Evolutionary conservation across 2,113 vertebrate genomes (phyloP), one percentile per base, ranked within the genome.

Genomic region (Poecilia latipinna): DNA sequence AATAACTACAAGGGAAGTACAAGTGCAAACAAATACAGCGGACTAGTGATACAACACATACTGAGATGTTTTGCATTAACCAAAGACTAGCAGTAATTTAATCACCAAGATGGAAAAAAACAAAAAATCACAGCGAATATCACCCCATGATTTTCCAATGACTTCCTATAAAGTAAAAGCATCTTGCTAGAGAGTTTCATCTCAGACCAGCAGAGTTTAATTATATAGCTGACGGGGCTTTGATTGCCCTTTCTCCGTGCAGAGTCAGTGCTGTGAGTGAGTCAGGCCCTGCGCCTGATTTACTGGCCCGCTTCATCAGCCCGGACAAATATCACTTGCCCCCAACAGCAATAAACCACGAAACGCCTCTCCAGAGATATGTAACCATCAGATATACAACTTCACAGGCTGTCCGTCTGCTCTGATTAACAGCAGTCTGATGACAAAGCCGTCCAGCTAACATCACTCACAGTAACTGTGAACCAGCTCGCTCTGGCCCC

Each of bases 341-440:
- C 79, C 90, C 80, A 72, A 71, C n/a, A 44, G 83, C 74, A 79
- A 78, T 91, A 92, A 89, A 89, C 79, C 77, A 78, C 82, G 83
- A 84, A 57, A 89, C 71, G 82, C 77, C 86, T 77, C 90, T 86
- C 89, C 72, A 54, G 89, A 91, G 89, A 90, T 86, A 75, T 91
- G 89, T 88, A 89, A 85, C 86, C 86, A 82, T 88, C 86, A 91
- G 91, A 93, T 90, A 93, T 90, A 92, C 84, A 88, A 92, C 87
- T 87, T 90, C 65, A 44, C 81, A 37, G 64, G 79, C 86, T 83
- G 86, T 87, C 81, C 81, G 86, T 82, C 77, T 64, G 29, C 82
- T 63, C 80, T 84, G 87, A 89, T 90, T 89, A 86, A 93, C 74
- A 63, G 83, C 68, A 64, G 74, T 81, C 83, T 86, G 86, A 89